Percentiles rank a stretch among this genome's conserved stretches.
Evolutionary conservation across 2,888 invertebrate species (phyloP).

Genomic region (Diloba caeruleocephala): DNA sequence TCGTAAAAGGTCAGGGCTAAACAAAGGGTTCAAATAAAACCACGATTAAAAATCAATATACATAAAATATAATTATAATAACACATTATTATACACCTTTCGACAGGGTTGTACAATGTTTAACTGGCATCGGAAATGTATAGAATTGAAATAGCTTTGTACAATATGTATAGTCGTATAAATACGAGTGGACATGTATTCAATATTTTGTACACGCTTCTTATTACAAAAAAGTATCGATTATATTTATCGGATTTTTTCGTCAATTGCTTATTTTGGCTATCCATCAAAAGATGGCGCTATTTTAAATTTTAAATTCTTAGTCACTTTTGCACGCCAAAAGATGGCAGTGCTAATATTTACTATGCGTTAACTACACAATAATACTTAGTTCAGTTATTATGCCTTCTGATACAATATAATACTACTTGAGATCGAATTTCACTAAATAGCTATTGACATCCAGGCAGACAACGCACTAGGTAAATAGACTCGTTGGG

Average conservation of each 20-base stretch:
- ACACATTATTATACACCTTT: conserved; percentile 67
- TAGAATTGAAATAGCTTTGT: conserved; percentile 57
- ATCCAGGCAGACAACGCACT: not conserved
- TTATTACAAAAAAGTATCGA: conserved; percentile 26
- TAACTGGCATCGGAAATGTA: conserved; percentile 48
- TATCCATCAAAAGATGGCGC: conserved; percentile 43
- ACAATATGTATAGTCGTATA: conserved; percentile 56
- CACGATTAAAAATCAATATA: conserved; percentile 68
- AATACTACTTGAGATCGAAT: conserved; percentile 52
- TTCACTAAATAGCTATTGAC: conserved; percentile 24
- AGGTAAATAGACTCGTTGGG: not conserved
- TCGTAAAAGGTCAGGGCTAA: no score
- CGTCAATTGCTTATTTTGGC: conserved; percentile 14
- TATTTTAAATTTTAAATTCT: conserved; percentile 10
- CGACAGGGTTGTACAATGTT: conserved; percentile 56
- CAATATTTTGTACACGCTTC: conserved; percentile 50
- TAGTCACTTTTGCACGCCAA: conserved; percentile 20
- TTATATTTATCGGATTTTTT: conserved; percentile 13
- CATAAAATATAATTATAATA: conserved; percentile 75
- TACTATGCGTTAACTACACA: conserved; percentile 1
- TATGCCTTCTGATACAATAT: conserved; percentile 25
- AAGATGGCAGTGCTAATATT: conserved; percentile 34
- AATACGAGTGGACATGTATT: conserved; percentile 45
- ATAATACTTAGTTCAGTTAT: conserved; percentile 28
- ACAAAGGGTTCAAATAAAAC: conserved; percentile 64